Conservation (phyloP, 2,888 invertebrate genomes). For the Mactromeris polynyma region DNA sequence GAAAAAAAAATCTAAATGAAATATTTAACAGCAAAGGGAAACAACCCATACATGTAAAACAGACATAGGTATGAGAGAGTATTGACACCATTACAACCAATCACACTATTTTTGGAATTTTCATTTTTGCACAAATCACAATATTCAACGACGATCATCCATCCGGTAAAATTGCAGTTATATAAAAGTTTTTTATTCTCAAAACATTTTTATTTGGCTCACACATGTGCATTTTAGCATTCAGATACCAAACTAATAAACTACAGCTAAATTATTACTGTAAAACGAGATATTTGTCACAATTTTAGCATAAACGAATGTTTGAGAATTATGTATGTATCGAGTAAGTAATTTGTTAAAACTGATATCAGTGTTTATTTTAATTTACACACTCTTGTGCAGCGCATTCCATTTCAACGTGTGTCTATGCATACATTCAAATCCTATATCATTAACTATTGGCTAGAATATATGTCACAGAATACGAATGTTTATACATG, state of each 20-base stretch:
- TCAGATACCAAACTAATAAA: no score
- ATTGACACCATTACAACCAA: not conserved
- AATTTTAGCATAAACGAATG: no score
- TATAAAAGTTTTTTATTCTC: not conserved
- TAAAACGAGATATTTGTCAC: no score
- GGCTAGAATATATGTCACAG: not conserved
- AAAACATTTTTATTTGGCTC: not conserved
- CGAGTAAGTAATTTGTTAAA: no score
- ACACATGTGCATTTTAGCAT: no score
- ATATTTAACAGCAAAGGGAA: not conserved
- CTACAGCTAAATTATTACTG: not conserved
- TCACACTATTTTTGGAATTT: conserved; percentile 13
- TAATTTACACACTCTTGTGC: not conserved
- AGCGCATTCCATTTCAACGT: no score
- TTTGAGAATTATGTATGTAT: no score
- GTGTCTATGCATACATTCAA: not conserved
- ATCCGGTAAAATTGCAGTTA: not conserved
- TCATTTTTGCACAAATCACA: conserved; percentile 3
- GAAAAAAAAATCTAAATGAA: not conserved
- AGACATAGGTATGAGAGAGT: not conserved
- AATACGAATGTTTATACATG: not conserved
- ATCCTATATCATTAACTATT: not conserved
- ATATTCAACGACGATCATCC: not conserved
- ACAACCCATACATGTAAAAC: not conserved
- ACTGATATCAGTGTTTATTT: no score